Evolutionary conservation across 2,888 invertebrate genomes (phyloP).

Genomic region (Myopa tessellatipennis): DNA sequence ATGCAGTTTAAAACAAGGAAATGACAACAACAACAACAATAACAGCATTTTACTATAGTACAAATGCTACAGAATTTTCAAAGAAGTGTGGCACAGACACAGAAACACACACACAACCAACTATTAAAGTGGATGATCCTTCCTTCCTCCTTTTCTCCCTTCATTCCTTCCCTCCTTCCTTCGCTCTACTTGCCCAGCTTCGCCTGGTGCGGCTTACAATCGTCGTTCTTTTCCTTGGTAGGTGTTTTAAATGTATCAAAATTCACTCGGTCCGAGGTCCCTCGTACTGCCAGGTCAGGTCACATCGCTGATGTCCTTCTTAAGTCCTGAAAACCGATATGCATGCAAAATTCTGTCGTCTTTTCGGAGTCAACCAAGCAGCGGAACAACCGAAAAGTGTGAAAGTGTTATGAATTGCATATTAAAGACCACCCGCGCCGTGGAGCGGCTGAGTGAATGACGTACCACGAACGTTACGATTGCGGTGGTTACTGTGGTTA

Average conservation of each 20-base stretch:
- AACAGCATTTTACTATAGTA: too few species aligned
- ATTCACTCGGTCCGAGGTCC: conserved; percentile 18
- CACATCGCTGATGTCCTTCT: conserved; percentile 19
- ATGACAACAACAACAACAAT: too few species aligned
- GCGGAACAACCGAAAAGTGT: conserved; percentile 48
- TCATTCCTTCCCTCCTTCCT: background rate
- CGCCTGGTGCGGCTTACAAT: conserved; percentile 3
- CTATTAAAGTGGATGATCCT: background rate
- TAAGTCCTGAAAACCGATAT: conserved; percentile 31
- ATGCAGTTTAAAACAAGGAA: background rate
- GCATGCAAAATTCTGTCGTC: conserved; percentile 27
- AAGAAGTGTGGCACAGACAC: conserved; percentile 9
- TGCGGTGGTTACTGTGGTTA: conserved; percentile 3
- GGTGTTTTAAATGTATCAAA: conserved; percentile 33
- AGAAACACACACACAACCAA: background rate
- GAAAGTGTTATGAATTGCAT: conserved; percentile 55
- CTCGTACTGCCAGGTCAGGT: background rate
- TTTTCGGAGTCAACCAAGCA: background rate
- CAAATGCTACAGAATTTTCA: background rate
- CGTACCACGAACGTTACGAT: background rate
- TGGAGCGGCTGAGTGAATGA: background rate
- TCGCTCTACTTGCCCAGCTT: background rate
- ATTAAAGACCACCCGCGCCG: conserved; percentile 46
- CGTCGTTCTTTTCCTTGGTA: background rate
- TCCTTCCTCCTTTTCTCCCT: background rate